phyloP scores from a whole-genome alignment of 1,140 invertebrate species.

The Atopsyche davidsoni region DNA sequence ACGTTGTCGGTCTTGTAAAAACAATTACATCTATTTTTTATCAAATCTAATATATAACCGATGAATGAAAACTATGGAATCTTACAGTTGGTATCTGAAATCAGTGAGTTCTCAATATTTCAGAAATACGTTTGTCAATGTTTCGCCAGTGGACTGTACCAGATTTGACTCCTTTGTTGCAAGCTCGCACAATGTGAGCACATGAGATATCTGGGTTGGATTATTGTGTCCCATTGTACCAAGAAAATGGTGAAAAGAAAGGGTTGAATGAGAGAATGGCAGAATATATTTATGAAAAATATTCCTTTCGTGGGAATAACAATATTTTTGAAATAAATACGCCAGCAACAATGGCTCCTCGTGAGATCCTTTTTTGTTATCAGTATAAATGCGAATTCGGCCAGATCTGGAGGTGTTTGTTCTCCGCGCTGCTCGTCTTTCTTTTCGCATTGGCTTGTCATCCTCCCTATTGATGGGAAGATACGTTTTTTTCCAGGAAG shows the following conservation, averaged over 20 bases:
- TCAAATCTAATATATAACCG: too few relatives aligned
- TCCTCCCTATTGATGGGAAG: constrained; percentile 1
- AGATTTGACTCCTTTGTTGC: constrained; percentile 23
- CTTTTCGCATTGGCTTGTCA: constrained; percentile 21
- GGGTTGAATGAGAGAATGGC: constrained; percentile 26
- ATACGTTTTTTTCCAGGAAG: constrained; percentile 21
- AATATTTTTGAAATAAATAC: constrained; percentile 29
- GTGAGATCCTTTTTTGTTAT: constrained; percentile 14
- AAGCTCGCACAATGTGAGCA: constrained; percentile 17
- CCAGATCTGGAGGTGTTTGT: constrained; percentile 14
- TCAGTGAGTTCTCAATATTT: not conserved
- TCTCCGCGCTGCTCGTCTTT: too few relatives aligned
- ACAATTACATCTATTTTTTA: too few relatives aligned
- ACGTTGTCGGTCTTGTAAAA: too few relatives aligned
- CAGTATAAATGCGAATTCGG: constrained; percentile 10
- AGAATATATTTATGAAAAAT: constrained; percentile 28
- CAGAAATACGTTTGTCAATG: too few relatives aligned
- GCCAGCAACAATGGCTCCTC: constrained; percentile 15
- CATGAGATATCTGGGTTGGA: constrained; percentile 23
- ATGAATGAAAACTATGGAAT: too few relatives aligned
- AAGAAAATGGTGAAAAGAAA: constrained; percentile 25
- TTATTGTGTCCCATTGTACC: constrained; percentile 23
- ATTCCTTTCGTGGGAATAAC: constrained; percentile 28
- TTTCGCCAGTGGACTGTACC: too few relatives aligned
- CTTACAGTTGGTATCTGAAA: constrained; percentile 2